Conservation (phyloP, 2,797 vertebrate species). For the Tenualosa ilisha region DNA sequence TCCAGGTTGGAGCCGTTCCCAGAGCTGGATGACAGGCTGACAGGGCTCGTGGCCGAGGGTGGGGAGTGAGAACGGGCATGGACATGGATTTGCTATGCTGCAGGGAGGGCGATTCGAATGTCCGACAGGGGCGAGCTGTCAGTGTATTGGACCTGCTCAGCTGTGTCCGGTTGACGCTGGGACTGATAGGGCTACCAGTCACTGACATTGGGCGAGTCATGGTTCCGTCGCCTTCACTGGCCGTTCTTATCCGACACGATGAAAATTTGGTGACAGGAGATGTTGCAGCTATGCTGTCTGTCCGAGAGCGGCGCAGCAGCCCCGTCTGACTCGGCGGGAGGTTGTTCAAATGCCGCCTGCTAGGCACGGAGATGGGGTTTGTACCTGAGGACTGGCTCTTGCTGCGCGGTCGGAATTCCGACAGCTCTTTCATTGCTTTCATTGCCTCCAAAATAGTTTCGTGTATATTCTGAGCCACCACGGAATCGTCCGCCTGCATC, state of each 20-base stretch:
- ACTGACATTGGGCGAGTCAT: conserved; percentile 80
- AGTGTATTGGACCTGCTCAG: conserved; percentile 88
- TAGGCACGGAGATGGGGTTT: conserved; percentile 92
- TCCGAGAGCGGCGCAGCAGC: conserved; percentile 84
- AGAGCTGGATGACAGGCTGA: conserved; percentile 82
- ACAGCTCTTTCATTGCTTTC: conserved; percentile 97
- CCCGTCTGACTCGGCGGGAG: conserved; percentile 93
- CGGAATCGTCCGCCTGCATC: conserved; percentile 98
- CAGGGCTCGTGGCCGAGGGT: conserved; percentile 78
- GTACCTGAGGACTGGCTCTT: conserved; percentile 93
- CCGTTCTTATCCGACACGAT: conserved; percentile 87
- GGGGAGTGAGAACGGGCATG: conserved; percentile 89
- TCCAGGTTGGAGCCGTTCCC: conserved; percentile 75
- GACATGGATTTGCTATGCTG: conserved; percentile 93
- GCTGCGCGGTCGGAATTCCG: conserved; percentile 94
- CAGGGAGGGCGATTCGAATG: conserved; percentile 75
- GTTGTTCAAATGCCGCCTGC: conserved; percentile 85
- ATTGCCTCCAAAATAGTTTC: conserved; percentile 97
- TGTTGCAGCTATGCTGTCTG: conserved; percentile 85
- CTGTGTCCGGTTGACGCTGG: conserved; percentile 79
- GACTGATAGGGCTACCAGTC: conserved; percentile 88
- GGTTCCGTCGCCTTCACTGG: conserved; percentile 91
- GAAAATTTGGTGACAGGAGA: conserved; percentile 78
- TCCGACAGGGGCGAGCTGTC: conserved; percentile 69
- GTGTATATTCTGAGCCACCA: conserved; percentile 98